Conservation (phyloP, 1,140 invertebrate species). For the Capitella teleta region DNA sequence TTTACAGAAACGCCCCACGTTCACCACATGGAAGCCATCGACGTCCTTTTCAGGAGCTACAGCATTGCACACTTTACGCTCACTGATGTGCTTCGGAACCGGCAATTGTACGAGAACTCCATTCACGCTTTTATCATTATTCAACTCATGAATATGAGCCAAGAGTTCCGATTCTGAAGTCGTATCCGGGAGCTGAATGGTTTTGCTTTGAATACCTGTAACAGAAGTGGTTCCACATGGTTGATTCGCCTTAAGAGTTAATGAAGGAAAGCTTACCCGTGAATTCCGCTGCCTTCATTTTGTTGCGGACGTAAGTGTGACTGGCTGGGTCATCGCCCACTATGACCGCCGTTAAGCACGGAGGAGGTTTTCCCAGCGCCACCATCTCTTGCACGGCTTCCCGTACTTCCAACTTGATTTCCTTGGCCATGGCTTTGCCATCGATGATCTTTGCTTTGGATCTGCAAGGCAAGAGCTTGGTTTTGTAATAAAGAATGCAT, state of each 20-base stretch:
- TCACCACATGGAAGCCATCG: constrained; percentile 60
- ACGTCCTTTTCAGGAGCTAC: constrained; percentile 74
- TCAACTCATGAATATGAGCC: constrained; percentile 53
- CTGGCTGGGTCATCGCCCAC: constrained; percentile 78
- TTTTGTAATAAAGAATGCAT: too few species aligned
- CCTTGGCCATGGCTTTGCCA: constrained; percentile 62
- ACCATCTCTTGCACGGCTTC: constrained; percentile 56
- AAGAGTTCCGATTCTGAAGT: constrained; percentile 58
- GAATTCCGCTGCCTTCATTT: constrained; percentile 59
- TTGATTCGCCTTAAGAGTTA: too few species aligned
- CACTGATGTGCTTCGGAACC: constrained; percentile 61
- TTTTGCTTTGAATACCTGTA: constrained; percentile 55
- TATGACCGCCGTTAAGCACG: constrained; percentile 67
- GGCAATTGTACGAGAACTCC: constrained; percentile 79
- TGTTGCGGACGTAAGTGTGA: constrained; percentile 67
- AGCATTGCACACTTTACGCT: constrained; percentile 55
- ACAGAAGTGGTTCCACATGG: too few species aligned
- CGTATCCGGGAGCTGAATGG: constrained; percentile 46
- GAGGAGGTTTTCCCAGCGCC: constrained; percentile 50
- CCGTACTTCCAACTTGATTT: constrained; percentile 63
- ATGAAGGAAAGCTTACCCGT: too few species aligned
- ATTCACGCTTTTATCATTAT: constrained; percentile 58
- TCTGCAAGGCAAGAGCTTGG: too few species aligned
- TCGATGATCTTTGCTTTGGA: constrained; percentile 52
- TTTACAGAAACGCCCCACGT: constrained; percentile 51